Evolutionary conservation across 1,140 invertebrate species (phyloP).

Genomic region (Acyrthosiphon pisum): DNA sequence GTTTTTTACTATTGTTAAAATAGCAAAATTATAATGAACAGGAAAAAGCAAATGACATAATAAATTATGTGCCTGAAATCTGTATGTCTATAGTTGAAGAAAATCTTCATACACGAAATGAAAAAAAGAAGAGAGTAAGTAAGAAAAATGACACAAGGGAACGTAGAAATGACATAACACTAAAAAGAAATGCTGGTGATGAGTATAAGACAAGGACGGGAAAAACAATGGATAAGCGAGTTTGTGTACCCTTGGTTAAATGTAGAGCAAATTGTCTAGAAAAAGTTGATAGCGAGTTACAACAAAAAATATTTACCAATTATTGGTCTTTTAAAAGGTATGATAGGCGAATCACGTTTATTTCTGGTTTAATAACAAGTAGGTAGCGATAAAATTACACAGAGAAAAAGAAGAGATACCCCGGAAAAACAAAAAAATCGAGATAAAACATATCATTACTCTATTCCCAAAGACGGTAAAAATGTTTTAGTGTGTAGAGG

Average conservation of each 20-base stretch:
- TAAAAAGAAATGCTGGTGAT: constrained; percentile 22
- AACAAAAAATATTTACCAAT: too few species aligned
- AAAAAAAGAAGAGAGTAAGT: not conserved
- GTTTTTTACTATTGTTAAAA: not conserved
- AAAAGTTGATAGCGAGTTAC: too few species aligned
- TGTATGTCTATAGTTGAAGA: not conserved
- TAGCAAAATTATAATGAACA: not conserved
- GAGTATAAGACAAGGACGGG: not conserved
- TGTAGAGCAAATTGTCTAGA: too few species aligned
- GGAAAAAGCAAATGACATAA: not conserved
- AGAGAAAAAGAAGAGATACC: too few species aligned
- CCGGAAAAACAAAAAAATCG: not conserved
- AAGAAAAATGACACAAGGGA: not conserved
- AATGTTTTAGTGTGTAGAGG: constrained; percentile 7
- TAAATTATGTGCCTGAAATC: not conserved
- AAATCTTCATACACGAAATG: not conserved
- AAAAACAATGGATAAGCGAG: not conserved
- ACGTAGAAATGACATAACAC: not conserved
- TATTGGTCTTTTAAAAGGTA: too few species aligned
- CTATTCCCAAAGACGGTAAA: constrained; percentile 17
- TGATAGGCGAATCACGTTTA: too few species aligned
- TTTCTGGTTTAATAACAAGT: too few species aligned
- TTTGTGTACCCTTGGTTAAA: not conserved
- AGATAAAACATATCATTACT: not conserved
- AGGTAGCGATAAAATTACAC: too few species aligned